A percentile compares a stretch with the other conserved stretches of the same genome.
Conservation (phyloP, 1,140 invertebrate genomes). For the Euura lappo region DNA sequence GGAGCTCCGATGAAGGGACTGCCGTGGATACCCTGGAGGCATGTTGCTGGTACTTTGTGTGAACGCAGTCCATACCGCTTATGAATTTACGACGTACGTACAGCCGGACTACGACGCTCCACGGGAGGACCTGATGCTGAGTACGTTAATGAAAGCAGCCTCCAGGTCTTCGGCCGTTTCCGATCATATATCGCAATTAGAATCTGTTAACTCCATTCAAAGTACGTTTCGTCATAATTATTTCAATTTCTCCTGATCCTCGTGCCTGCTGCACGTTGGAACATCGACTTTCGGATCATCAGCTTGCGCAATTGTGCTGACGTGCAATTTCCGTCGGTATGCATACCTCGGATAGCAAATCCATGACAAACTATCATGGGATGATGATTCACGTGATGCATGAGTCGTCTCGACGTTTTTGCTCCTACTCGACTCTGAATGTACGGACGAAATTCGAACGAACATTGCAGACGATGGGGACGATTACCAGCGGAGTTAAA, state of each 20-base stretch:
- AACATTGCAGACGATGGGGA: neutral
- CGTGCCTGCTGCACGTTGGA: neutral
- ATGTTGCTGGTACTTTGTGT: neutral
- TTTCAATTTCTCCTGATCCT: neutral
- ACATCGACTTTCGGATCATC: too few species aligned
- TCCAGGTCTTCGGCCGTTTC: neutral
- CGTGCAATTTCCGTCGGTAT: neutral
- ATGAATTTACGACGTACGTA: neutral
- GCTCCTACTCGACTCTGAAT: neutral
- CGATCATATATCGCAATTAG: neutral
- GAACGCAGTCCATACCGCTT: neutral
- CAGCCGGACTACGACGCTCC: neutral
- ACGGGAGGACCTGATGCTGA: neutral
- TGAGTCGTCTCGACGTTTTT: too few species aligned
- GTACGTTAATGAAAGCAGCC: constrained; percentile 3
- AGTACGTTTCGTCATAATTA: neutral
- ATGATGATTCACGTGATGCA: too few species aligned
- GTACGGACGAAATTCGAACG: neutral
- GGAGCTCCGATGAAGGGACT: too few species aligned
- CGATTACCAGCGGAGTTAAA: too few species aligned
- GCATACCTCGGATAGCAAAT: neutral
- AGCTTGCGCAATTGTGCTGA: neutral
- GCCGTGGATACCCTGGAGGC: too few species aligned
- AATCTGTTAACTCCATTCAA: neutral
- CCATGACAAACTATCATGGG: neutral